Evolutionary conservation across 2,113 vertebrate species (phyloP).

Genomic region (Thamnophis sirtalis): DNA sequence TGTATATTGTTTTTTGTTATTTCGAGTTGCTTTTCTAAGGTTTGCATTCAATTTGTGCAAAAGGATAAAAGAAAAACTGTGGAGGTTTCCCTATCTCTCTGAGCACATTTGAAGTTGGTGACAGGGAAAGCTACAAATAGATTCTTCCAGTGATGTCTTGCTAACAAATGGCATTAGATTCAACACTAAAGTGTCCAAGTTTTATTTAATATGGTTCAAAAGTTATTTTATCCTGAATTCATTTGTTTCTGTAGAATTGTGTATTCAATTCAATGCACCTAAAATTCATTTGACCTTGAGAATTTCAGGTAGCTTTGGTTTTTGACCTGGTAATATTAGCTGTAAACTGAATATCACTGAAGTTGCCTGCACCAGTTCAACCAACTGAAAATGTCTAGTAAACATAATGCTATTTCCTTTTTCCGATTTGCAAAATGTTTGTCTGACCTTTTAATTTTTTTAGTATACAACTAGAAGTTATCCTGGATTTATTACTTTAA

Average conservation of each 20-base stretch:
- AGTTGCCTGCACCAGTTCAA: background rate
- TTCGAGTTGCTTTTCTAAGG: background rate
- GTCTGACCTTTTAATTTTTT: conserved; percentile 15
- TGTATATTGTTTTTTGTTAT: background rate
- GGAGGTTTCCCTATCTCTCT: background rate
- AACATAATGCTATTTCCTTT: background rate
- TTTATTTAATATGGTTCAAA: background rate
- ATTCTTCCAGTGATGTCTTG: background rate
- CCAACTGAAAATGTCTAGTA: background rate
- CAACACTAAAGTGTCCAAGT: background rate
- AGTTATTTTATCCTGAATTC: background rate
- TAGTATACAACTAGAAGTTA: background rate
- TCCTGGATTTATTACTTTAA: background rate
- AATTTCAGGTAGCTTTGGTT: background rate
- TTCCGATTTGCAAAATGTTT: conserved; percentile 19
- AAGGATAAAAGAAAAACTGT: background rate
- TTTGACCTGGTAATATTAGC: background rate
- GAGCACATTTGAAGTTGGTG: background rate
- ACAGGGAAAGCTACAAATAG: background rate
- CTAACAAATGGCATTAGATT: background rate
- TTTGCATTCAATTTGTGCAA: background rate
- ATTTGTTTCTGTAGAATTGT: background rate
- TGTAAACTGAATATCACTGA: background rate
- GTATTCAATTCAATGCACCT: background rate
- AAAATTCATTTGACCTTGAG: background rate